Evolutionary conservation across 2,888 invertebrate genomes (phyloP), one percentile per base, ranked within the genome.

Genomic region (Hofmannophila pseudospretella): DNA sequence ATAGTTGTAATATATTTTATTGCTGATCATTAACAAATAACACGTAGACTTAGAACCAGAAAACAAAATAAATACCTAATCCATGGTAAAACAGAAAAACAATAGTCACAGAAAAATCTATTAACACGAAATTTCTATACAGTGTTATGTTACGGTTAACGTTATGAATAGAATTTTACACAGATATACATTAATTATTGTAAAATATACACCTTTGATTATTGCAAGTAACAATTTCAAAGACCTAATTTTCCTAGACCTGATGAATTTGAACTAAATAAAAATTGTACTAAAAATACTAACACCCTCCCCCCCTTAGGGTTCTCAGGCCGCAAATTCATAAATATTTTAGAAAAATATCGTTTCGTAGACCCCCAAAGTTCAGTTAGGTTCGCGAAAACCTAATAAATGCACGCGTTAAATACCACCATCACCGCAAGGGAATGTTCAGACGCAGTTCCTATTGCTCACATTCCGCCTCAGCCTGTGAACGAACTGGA

Each of bases 31-130:
- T 77, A 82, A 82, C 84, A 82, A 80, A 76, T 72, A 81, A 81
- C 77, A 78, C 68, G 68, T 78, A 82, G 75, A 81, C 78, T 82
- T 74, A 77, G 67, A 80, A 81, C 78, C 84, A 78, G 75, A 67
- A 67, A 85, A 85, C 80, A 80, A 80, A 81, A 85, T 84, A 85
- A 85, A 85, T 84, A 85, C 82, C 84, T 77, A 70, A 74, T 78
- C 77, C 84, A 69, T 53, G 70, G 74, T 78, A 75, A 68, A 71
- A 62, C 61, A 59, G 54, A 63, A 45, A 54, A 69, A 62, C 55
- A 44, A 72, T 73, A 75, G 22, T 32, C 71, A 72, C 71, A 73
- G 64, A 72, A 68, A 58, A 33, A 50, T 51, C 56, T 56, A 58
- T 47, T 54, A 51, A 58, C 58, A 58, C 47, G 46, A 51, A 54